Evolutionary conservation across 2,113 vertebrate species (phyloP), one percentile per base, ranked within the genome.

Genomic region (Trachemys scripta): DNA sequence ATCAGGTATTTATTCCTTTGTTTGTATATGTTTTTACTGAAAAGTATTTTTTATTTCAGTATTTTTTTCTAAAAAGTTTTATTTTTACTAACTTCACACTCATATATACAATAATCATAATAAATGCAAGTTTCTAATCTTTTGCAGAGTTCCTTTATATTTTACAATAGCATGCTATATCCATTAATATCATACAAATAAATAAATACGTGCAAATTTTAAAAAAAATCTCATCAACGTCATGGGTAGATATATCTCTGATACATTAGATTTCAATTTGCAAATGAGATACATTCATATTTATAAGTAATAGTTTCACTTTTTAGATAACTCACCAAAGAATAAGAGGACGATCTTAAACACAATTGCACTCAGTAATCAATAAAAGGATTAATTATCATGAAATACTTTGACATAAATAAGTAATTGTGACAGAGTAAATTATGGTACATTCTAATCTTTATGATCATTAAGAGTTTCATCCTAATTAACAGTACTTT

Each of bases 291-390:
- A 91, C 95, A 83, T 62, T 24, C 81, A 90, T 79, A 54, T 90
- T 84, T 72, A 69, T 81, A 92, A 2, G 20, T 85, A 92, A 6
- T 0, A 1, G 81, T 45, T 93, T 87, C 50, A 53, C 1, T 86
- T 85, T 85, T 84, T 82, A n/a, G 27, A 81, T 94, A 87, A 93
- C 87, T 93, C 88, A 8, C 24, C 45, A 62, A 69, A 79, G 16
- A 89, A 85, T 90, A 51, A 83, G 81, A 94, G 95, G 38, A 2
- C 31, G 85, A 87, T 91, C 78, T 93, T 96, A 56, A 47, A 90
- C 13, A 87, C 1, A 35, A 90, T 69, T 62, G 81, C 17, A 31
- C 50, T 89, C 80, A 93, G 45, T 75, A 87, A 94, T 54, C 82
- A 91, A 75, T 56, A 85, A 56, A 51, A 62, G 13, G 2, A 89